phyloP scores from a whole-genome alignment of 2,797 vertebrate genomes.

The Perodicticus potto region DNA sequence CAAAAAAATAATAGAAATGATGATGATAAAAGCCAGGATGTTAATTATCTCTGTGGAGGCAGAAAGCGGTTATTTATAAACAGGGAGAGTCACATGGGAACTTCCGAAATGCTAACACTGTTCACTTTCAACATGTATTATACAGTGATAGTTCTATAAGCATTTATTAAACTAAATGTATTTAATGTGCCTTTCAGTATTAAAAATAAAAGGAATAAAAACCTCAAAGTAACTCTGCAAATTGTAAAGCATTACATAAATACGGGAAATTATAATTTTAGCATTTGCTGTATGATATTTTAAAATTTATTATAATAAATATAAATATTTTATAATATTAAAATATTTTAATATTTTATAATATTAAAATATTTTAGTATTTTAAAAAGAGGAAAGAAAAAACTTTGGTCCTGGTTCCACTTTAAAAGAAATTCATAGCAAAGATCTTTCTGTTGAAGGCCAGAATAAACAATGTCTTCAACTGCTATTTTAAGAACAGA shows the following conservation, averaged over 20 bases:
- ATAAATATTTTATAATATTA: too few species aligned
- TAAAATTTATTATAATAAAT: too few species aligned
- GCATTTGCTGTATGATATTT: neutral
- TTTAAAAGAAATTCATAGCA: neutral
- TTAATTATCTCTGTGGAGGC: neutral
- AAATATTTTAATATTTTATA: too few species aligned
- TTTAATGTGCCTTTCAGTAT: neutral
- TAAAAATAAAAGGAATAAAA: neutral
- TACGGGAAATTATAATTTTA: neutral
- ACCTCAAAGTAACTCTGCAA: neutral
- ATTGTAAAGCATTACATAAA: constrained; percentile 2
- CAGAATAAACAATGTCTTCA: neutral
- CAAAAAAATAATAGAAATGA: neutral
- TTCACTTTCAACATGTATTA: neutral
- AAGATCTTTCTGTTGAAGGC: neutral
- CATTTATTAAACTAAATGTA: neutral
- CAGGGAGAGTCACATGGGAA: neutral
- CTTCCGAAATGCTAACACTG: neutral
- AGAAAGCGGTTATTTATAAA: neutral
- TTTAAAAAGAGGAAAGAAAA: neutral
- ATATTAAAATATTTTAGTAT: too few species aligned
- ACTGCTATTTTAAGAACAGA: neutral
- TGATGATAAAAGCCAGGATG: neutral
- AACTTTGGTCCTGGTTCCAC: neutral
- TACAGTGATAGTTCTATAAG: neutral